Evolutionary conservation across 2,113 vertebrate species (phyloP), one percentile per base, ranked within the genome.

Genomic region (Pyxicephalus adspersus): DNA sequence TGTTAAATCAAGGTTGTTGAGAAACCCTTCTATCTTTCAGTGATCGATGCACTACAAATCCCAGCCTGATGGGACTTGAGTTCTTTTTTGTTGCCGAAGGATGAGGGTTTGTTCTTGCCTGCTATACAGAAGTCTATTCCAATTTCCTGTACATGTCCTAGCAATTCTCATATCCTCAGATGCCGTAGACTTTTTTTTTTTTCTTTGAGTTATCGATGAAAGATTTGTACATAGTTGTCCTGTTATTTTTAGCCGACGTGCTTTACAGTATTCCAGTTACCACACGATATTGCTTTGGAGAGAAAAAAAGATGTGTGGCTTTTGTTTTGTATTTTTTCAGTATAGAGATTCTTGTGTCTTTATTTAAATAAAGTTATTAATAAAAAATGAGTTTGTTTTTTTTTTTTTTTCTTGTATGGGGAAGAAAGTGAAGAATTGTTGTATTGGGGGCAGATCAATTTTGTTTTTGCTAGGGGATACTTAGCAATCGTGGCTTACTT

Each of bases 351-450:
- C 91, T 88, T 92, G 91, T 95, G 92, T 94, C 93, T 95, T 75
- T 95, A 96, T 95, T 96, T 94, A 94, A 97, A 98, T 96, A 96
- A 98, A 97, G 89, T 87, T 94, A 94, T 92, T 92, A 93, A 91
- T 86, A 92, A 85, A 94, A 93, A 83, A 83, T 81, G 20, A 70
- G 2, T 18, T n/a, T 22, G 19, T 58, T 17, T 66, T 22, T 23
- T 7, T 28, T 15, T 20, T n/a, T 34, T 19, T 3, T 31, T 25
- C 17, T 52, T 20, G 8, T 38, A 8, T 8, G 1, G 8, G 38
- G 38, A 8, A 45, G 38, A 1, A 13, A 45, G 7, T 45, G 38
- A 45, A 38, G 5, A 38, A 45, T 45, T 13, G 11, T 6, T 45
- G 38, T 9, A 1, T 38, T 4, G 4, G 4, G 38, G 38, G 38